Base-by-base conservation (phyloP, 2,888 invertebrate genomes). In the Nemapogon koenigi region DNA sequence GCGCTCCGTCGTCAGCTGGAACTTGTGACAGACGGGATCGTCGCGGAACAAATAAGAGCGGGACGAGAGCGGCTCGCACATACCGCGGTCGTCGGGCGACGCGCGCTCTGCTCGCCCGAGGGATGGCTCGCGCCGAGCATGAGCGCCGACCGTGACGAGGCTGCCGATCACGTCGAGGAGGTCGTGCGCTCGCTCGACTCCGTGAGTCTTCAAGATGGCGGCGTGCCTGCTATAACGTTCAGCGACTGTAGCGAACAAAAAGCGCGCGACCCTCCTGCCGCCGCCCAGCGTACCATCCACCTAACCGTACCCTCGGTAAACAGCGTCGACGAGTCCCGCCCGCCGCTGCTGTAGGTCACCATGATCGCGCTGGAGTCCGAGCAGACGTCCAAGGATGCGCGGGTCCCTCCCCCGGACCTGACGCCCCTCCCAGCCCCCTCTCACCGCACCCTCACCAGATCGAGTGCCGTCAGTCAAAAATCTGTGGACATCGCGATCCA, bases 381-480 rank as follows among this genome's bases (percentile, higher is more conserved):
- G 43, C 18, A 15, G 28, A 27, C 28, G 28, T 28, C 42, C 29
- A 29, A 17, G 29, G 71, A 73, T 45, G 67, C 68, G 42, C 54
- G 56, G 41, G 58, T 68, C 43, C 59, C 69, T 16, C 72, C 68
- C 51, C 49, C 57, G 35, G 11, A n/a, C 33, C 73, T 71, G 43
- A 35, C 18, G n/a, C 37, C 35, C 7, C 17, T 16, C 32, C 58
- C 71, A 4, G 54, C 66, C 1, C 54, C 67, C 47, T 84, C 53
- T 61, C 86, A 51, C 49, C 66, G 56, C 72, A 85, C 67, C 63
- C 63, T 68, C 70, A 84, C 85, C 66, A 41, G 82, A 56, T 62
- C 78, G 65, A 83, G 83, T 47, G 84, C 84, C 16, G 75, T 84
- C 33, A 84, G 84, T 46, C 84, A 84, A 50, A 81, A 83, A 43